Evolutionary conservation across 2,888 invertebrate genomes (phyloP).

Genomic region (Sympetrum striolatum): DNA sequence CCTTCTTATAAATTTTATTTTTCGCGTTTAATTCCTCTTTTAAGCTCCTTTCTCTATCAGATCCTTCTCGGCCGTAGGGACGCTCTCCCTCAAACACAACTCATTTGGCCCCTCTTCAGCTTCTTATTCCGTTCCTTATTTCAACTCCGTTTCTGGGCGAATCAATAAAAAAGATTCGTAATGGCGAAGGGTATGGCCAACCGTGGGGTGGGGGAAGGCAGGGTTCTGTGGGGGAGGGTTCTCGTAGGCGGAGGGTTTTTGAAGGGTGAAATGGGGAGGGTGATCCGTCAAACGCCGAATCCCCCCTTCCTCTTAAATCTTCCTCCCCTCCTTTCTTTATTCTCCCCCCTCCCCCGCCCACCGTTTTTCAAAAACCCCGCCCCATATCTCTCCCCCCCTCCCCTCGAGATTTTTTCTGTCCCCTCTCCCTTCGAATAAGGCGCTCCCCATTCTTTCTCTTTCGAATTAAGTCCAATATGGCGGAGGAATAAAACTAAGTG

Average conservation of each 20-base stretch:
- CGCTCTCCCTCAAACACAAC: background rate
- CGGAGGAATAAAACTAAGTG: constrained; percentile 18
- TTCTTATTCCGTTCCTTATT: background rate
- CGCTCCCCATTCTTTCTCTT: constrained; percentile 28
- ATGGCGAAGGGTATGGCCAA: constrained; percentile 17
- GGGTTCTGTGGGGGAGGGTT: background rate
- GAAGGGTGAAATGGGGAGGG: background rate
- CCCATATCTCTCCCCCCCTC: background rate
- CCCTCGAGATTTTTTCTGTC: background rate
- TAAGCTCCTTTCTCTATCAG: background rate
- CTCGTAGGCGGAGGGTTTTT: too few species aligned
- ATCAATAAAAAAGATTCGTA: constrained; percentile 40
- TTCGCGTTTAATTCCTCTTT: background rate
- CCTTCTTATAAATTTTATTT: background rate
- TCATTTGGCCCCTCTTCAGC: background rate
- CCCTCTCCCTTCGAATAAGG: background rate
- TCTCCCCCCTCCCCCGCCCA: background rate
- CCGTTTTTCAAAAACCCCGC: background rate
- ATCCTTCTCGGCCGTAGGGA: background rate
- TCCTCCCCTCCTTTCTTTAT: background rate
- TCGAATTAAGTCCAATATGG: constrained; percentile 36
- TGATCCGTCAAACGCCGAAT: constrained; percentile 36
- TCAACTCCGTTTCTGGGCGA: constrained; percentile 11
- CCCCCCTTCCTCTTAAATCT: background rate
- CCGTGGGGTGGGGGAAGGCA: background rate